Base-by-base conservation (phyloP, 2,888 invertebrate genomes). In the Epsilonema sp. region DNA sequence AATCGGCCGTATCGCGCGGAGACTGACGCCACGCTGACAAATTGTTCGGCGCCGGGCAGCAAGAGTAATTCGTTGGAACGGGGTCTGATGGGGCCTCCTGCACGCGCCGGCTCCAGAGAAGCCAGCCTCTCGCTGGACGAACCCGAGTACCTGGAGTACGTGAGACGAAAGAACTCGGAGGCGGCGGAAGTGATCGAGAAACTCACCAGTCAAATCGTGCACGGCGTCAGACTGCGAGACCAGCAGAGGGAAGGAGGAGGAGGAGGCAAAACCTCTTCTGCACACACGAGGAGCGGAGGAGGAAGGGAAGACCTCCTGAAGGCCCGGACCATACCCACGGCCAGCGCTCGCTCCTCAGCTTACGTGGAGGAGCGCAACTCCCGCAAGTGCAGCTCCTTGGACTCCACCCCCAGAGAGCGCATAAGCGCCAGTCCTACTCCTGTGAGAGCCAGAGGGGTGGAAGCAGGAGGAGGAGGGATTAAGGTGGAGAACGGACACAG, bases 101-200 rank as follows among this genome's bases (percentile, higher is more conserved):
- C 8, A 8, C 16, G 16, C 31, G 31, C 31, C 31, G 31, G 31
- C 16, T 8, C 31, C 31, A 13, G 42, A 19, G 42, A 46, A 3
- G 42, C 22, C 11, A 19, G n/a, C 8, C 11, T 13, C 22, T 20
- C 19, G 5, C 24, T n/a, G 46, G 19, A 41, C n/a, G 41, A 46
- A 8, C 11, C 16, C 8, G 26, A 3, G 16, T 13, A 46, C 16
- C 20, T 26, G 42, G 37, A 25, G 16, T 8, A 20, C 20, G 11
- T 45, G 16, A 26, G 21, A 20, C 37, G 44, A 11, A 45, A 43
- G 21, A 40, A 40, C 37, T 45, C 45, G 3, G 37, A 36, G 3
- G 45, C 45, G 8, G 40, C 40, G 19, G 39, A 45, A 22, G 2
- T 45, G 5, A 40, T 45, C 26, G 45, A 45, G n/a, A 20, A n/a